phyloP scores from a whole-genome alignment of 2,888 invertebrate genomes.

The Hypolimnas misippus region DNA sequence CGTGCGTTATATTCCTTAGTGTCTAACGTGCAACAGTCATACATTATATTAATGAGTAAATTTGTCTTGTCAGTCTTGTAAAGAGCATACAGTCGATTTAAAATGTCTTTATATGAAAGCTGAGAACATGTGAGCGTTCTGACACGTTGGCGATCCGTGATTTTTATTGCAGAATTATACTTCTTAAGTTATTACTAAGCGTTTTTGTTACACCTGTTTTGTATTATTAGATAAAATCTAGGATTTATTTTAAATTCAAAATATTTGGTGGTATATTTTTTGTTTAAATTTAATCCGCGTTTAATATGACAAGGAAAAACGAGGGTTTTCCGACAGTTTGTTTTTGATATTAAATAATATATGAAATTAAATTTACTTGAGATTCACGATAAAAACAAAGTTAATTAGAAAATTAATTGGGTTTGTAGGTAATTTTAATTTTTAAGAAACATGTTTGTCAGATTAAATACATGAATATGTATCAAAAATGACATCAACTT shows the following conservation, averaged over 20 bases:
- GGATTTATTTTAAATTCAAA: neutral
- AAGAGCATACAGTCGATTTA: constrained; percentile 48
- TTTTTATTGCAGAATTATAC: constrained; percentile 17
- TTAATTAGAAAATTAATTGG: too few relatives aligned
- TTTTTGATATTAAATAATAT: neutral
- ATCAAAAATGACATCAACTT: too few relatives aligned
- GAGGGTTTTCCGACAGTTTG: neutral
- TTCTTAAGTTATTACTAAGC: neutral
- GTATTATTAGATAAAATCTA: neutral
- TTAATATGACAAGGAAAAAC: too few relatives aligned
- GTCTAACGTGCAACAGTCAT: constrained; percentile 50
- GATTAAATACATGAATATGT: too few relatives aligned
- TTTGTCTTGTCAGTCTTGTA: constrained; percentile 52
- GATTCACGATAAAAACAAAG: too few relatives aligned
- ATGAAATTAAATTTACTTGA: too few relatives aligned
- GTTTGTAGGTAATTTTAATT: too few relatives aligned
- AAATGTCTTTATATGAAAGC: constrained; percentile 44
- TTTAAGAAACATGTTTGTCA: too few relatives aligned
- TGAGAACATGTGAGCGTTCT: constrained; percentile 24
- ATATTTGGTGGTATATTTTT: neutral
- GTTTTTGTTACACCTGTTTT: neutral
- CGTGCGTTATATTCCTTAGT: constrained; percentile 30
- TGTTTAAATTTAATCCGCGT: neutral
- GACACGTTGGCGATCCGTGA: constrained; percentile 23
- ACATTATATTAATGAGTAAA: constrained; percentile 68